Evolutionary conservation across 2,113 vertebrate species (phyloP), one percentile per base, ranked within the genome.

Genomic region (Chaenocephalus aceratus): DNA sequence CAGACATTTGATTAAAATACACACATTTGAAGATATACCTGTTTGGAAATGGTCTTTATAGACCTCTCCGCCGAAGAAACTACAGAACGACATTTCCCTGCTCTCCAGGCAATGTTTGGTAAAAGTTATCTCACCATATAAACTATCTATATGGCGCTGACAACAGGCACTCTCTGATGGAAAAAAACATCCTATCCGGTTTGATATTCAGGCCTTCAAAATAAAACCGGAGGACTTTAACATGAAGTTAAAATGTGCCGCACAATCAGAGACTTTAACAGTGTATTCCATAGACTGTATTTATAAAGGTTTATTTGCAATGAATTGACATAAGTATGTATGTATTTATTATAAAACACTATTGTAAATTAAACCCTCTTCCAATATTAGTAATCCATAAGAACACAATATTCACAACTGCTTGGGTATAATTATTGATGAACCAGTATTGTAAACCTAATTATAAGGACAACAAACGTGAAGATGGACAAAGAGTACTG

Each of bases 41-140:
- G 95, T 45, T 86, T 96, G 90, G 78, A 97, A 98, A 77, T 97
- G 96, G 74, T 96, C 92, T 91, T 95, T 96, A 88, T 88, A 97
- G 49, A 89, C 53, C 91, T 98, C 97, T 16, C 93, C 95, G 0
- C 96, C 94, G 8, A 77, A 30, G 87, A 97, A 98, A 6, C 92
- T 92, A 83, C 97, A 98, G 86, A 96, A 98, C 0, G 97, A 93
- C 97, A 98, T 97, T 21, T 0, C 45, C 59, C 0, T 4, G 21
- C 7, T 62, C n/a, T 58, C 0, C 16, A 10, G n/a, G 26, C 72
- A 4, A 14, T 23, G 34, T 52, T 26, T 26, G 18, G 14, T 21
- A n/a, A 51, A 72, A 59, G 10, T 77, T 69, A 1, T 26, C 54
- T 30, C 14, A 41, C 30, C 10, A 1, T 21, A 21, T 21, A 21